Conservation (phyloP, 2,797 vertebrate genomes). For the Rhinoraja longicauda region DNA sequence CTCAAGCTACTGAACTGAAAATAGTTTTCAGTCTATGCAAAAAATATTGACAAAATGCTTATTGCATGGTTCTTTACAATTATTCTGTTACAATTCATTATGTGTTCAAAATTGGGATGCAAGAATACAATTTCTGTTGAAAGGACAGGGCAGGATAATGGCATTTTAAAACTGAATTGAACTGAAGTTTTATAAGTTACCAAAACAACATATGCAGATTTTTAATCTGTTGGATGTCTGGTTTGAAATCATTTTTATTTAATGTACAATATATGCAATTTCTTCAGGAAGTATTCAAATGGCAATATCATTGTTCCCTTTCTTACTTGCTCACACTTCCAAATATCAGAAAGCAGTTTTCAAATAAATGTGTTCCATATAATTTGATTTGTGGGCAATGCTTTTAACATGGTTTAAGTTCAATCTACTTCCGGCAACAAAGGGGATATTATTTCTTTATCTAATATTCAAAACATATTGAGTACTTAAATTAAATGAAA, state of each 20-base stretch:
- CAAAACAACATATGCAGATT: neutral
- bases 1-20: constrained; percentile 21
- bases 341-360: neutral
- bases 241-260: neutral
- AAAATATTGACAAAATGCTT: constrained; percentile 17
- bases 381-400: constrained; percentile 5
- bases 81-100: neutral
- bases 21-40: constrained; percentile 10
- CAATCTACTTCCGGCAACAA: constrained; percentile 2
- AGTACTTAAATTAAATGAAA: neutral
- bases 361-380: constrained; percentile 23
- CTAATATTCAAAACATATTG: constrained; percentile 29
- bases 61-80: constrained; percentile 14
- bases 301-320: neutral
- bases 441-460: neutral
- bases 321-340: neutral
- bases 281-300: neutral
- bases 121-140: neutral
- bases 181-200: neutral
- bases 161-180: neutral
- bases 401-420: neutral
- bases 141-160: neutral
- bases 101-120: neutral
- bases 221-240: neutral
- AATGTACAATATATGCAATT: neutral